Conservation (phyloP, 35 echinoderm and acorn worm genomes). For the Heliocidaris erythrogramma region DNA sequence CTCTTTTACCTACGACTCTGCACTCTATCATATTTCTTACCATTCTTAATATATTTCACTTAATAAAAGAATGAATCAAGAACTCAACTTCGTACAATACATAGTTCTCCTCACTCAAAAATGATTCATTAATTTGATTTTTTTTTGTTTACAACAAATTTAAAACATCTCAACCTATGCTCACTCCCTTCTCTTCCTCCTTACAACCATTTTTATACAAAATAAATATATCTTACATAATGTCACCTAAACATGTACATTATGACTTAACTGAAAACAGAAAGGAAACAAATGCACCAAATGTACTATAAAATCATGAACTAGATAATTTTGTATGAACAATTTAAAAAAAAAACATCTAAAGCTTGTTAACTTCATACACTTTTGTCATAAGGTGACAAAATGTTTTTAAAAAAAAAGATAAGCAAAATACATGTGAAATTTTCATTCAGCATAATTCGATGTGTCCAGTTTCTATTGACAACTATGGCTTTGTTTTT, state of each 20-base stretch:
- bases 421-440: not conserved
- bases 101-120: not conserved
- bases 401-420: no score
- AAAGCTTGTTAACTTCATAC: not conserved
- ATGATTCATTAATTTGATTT: not conserved
- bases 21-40: not conserved
- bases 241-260: slow-evolving; percentile 21
- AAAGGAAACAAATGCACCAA: not conserved
- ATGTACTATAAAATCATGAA: not conserved
- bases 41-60: not conserved
- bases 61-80: not conserved
- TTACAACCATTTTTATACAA: not conserved
- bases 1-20: not conserved
- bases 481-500: not conserved
- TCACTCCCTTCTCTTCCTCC: not conserved
- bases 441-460: not conserved
- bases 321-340: not conserved
- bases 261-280: slow-evolving; percentile 6
- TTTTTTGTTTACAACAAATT: not conserved
- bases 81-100: not conserved
- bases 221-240: slow-evolving; percentile 14
- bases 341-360: slow-evolving; percentile 9
- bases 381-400: not conserved
- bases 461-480: not conserved
- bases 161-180: not conserved